Evolutionary conservation across 2,888 invertebrate species (phyloP), one percentile per base, ranked within the genome.

Genomic region (Asteroscopus sphinx): DNA sequence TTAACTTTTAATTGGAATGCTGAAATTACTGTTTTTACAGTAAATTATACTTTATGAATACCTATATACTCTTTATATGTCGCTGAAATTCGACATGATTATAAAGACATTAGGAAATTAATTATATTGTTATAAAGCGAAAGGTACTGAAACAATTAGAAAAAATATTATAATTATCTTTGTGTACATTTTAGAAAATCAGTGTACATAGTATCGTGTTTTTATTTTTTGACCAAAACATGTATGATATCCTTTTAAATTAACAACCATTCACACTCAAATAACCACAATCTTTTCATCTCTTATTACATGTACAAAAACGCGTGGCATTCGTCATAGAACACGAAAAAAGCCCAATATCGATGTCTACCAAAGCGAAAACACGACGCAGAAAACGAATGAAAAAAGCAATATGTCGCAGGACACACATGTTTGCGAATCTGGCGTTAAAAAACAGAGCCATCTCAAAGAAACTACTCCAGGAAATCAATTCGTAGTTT

Each of bases 371-470:
- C 76, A 86, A 87, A 85, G 82, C 78, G 84, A 89, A 86, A 86
- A 87, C 83, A 82, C 83, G 82, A 79, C 77, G 77, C 82, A 88
- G 81, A 85, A 86, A 89, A 85, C 83, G 86, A 85, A 85, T 85
- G 86, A 89, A 88, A 89, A 89, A 90, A 88, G 87, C 89, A 92
- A 92, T 92, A 92, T 88, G 85, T 87, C 83, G 77, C 76, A 70
- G 60, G 76, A 78, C 85, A 75, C 87, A 86, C 82, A 80, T 90
- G 90, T 90, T 90, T 88, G 89, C 81, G 79, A 83, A 83, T 83
- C 81, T 81, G 67, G 75, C 78, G 85, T 87, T 88, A 87, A 89
- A 89, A 73, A 88, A 86, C 82, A 85, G 81, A 80, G 79, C 74
- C 74, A 76, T 81, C 83, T 83, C 86, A 85, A 83, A 86, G 83